These are phyloP conservation scores for Caenorhabditis parvicauda DNA, from an alignment of 2,888 invertebrate genomes.

Conservation along the genomic window DNA sequence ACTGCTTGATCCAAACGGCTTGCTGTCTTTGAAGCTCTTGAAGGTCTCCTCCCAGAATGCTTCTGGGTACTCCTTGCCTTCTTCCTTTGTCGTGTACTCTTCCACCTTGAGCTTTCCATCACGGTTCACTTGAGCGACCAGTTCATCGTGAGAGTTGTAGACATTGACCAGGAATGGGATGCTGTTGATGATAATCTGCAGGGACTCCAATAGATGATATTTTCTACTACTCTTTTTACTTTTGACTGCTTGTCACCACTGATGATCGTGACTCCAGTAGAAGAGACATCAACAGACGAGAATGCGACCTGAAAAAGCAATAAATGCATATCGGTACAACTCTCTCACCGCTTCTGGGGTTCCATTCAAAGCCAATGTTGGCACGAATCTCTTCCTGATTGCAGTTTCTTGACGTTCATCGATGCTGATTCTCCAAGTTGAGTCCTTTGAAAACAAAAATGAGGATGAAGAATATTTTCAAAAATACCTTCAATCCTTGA, in stretches of 20 bases:
- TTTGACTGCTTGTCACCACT: conserved; percentile 29
- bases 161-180: conserved; percentile 84
- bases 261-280: conserved; percentile 15
- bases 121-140: conserved; percentile 80
- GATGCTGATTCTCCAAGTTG: conserved; percentile 38
- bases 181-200: conserved; percentile 41
- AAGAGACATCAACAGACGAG: conserved; percentile 19
- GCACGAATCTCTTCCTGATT: conserved; percentile 34
- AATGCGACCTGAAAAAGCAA: conserved; percentile 20
- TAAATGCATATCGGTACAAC: too few species aligned
- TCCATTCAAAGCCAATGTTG: conserved; percentile 32
- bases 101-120: conserved; percentile 86
- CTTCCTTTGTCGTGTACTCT: conserved; percentile 71
- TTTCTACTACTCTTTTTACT: conserved; percentile 8
- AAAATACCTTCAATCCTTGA: conserved; percentile 18
- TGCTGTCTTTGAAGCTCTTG: conserved; percentile 88
- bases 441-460: conserved; percentile 13
- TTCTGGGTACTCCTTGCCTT: conserved; percentile 65
- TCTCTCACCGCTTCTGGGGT: conserved; percentile 8
- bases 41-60: conserved; percentile 92
- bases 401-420: conserved; percentile 37
- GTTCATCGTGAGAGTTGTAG: conserved; percentile 69
- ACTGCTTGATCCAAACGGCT: conserved; percentile 74
- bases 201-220: not conserved
- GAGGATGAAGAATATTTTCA: not conserved